Evolutionary conservation across 2,888 invertebrate species (phyloP).

Genomic region (Cephus rjabovi): DNA sequence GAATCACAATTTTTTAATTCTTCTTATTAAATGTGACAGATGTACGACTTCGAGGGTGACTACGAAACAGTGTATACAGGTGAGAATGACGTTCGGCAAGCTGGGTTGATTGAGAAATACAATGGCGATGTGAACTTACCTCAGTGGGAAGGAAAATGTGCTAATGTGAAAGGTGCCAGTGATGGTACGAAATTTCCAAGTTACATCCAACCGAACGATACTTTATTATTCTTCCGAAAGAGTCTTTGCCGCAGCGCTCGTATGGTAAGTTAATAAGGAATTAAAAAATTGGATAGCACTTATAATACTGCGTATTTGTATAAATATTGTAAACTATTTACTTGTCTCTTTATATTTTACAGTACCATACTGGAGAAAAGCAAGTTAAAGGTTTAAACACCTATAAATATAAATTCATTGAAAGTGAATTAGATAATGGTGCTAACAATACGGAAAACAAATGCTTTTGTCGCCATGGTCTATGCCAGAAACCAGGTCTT

Average conservation of each 20-base stretch:
- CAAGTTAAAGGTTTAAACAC: constrained; percentile 74
- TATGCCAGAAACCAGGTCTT: constrained; percentile 80
- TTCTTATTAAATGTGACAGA: constrained; percentile 68
- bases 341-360: constrained; percentile 30
- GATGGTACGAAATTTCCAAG: constrained; percentile 89
- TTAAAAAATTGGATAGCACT: not conserved
- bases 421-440: constrained; percentile 84
- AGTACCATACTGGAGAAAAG: constrained; percentile 75
- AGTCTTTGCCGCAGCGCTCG: constrained; percentile 86
- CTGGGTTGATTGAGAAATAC: constrained; percentile 83
- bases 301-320: not conserved
- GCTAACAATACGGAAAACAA: constrained; percentile 77
- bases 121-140: constrained; percentile 78
- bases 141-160: constrained; percentile 86
- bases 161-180: constrained; percentile 80
- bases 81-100: constrained; percentile 70
- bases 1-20: not conserved
- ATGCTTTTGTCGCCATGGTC: constrained; percentile 83
- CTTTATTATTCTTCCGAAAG: constrained; percentile 82
- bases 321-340: constrained; percentile 7
- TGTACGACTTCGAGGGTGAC: constrained; percentile 87
- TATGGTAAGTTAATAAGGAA: constrained; percentile 72
- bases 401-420: constrained; percentile 80
- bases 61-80: constrained; percentile 85
- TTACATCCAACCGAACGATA: constrained; percentile 76